Conservation (phyloP, 2,113 vertebrate species). For the Tetrax tetrax region DNA sequence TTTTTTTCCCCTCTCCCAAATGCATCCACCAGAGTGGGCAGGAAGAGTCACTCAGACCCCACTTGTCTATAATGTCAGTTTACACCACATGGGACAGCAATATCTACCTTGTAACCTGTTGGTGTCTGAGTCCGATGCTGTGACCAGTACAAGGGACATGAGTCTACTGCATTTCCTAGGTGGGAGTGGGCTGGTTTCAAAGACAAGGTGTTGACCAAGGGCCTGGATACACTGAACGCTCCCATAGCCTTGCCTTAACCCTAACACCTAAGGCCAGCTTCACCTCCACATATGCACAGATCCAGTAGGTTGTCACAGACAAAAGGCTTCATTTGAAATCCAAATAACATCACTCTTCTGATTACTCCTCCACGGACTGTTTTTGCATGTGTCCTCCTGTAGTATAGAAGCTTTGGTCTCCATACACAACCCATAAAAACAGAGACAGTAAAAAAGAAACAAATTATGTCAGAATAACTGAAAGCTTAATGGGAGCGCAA, state of each 20-base stretch:
- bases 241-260: background rate
- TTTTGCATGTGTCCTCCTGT: background rate
- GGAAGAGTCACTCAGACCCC: background rate
- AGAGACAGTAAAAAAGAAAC: background rate
- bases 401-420: background rate
- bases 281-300: rapidly evolving
- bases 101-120: background rate
- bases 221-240: background rate
- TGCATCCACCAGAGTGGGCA: background rate
- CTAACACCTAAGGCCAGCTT: background rate
- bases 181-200: background rate
- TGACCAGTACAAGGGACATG: background rate
- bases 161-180: background rate
- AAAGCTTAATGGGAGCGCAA: conserved; percentile 16
- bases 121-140: rapidly evolving
- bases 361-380: background rate
- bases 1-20: too few relatives aligned
- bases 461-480: conserved; percentile 17
- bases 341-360: rapidly evolving
- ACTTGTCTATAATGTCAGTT: background rate
- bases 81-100: background rate
- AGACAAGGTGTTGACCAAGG: background rate
- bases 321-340: background rate
- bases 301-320: background rate
- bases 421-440: background rate